Base-by-base conservation (phyloP, 2,888 invertebrate species). In the Corythucha ciliata region DNA sequence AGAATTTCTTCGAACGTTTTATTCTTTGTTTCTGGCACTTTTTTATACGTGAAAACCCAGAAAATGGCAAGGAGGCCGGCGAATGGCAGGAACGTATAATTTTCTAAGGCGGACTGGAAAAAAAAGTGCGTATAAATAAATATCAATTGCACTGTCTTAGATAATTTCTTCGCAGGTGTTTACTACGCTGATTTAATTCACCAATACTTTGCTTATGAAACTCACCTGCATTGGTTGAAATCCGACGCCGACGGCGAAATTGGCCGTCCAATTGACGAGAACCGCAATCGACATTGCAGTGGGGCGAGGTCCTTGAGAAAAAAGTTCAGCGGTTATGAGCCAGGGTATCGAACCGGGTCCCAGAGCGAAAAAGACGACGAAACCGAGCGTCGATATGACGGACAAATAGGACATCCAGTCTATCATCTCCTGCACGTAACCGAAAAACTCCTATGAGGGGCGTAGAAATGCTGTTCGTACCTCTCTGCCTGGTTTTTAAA, bases 31-130 rank as follows among this genome's bases (percentile, higher is more conserved):
- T 98, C 97, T 68, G 97, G 97, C 71, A 97, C 92, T 77, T 87
- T 93, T 75, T 90, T 89, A 74, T 90, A 96, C 60, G 94, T 93
- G 80, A 97, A 97, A 74, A 91, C 84, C 89, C 93, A 93, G 79
- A 94, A 96, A 74, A 93, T 81, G 68, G 90, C 90, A 73, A 97
- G 81, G 73, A 93, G 84, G 71, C 83, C 86, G 74, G 92, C 92
- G 80, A 97, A 98, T 72, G 94, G 91, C 77, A 96, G 86, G 80
- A 96, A 96, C 72, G 92, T 91, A 76, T 93, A 96, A 76, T 92
- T 91, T 71, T 88, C 90, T 74, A 92, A 76, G 64, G 81, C 77
- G 71, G 78, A 79, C 91, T 91, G 78, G 42, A 74, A 79, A 68
- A 65, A 63, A 65, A 60, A 58, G 61, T 57, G 54, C n/a, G 39